Conservation (phyloP, 2,888 invertebrate genomes). For the Peribatodes rhomboidaria region DNA sequence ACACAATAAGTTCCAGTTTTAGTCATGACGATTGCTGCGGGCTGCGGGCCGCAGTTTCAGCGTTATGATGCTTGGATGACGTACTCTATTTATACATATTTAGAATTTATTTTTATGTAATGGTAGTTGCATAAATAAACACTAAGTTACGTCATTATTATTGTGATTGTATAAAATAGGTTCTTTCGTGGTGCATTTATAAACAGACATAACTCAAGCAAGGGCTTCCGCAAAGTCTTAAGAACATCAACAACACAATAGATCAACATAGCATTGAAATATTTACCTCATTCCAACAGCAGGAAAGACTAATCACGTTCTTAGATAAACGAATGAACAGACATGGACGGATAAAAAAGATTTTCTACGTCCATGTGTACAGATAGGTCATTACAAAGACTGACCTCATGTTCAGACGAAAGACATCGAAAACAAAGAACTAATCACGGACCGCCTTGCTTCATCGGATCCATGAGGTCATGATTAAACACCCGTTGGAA, state of each 20-base stretch:
- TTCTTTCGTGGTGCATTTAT: not conserved
- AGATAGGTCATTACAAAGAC: not conserved
- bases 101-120: no score
- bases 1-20: no score
- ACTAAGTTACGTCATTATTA: no score
- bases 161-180: no score
- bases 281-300: constrained; percentile 11
- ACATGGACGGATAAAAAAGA: no score
- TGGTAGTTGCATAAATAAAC: no score
- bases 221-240: not conserved
- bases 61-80: no score
- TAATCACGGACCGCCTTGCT: constrained; percentile 26
- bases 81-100: no score
- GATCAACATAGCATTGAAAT: not conserved
- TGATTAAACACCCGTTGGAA: constrained; percentile 34
- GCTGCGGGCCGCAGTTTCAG: no score
- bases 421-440: constrained; percentile 23
- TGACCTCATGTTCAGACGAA: constrained; percentile 5
- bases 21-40: not conserved
- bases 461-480: constrained; percentile 24
- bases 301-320: not conserved
- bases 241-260: no score
- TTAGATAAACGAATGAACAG: not conserved
- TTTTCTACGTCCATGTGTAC: no score
- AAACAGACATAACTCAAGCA: not conserved